Base-by-base conservation (phyloP, 2,888 invertebrate species). In the Caenorhabditis japonica region DNA sequence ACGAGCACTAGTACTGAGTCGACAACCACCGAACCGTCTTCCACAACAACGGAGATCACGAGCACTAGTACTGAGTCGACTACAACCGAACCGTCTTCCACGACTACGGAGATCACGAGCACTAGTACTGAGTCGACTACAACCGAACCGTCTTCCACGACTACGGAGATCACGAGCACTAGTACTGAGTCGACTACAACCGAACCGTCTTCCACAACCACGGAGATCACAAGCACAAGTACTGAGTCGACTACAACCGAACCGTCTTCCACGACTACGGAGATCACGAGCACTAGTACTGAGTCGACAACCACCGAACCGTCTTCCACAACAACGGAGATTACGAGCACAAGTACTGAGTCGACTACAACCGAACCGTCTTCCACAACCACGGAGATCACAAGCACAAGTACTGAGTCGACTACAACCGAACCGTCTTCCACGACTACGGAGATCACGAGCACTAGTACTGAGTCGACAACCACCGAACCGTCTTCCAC, bases 91-190 rank as follows among this genome's bases (percentile, higher is more conserved):
- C 7, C 41, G 15, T 17, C 41, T 5, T 15, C 41, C 7, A 41
- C 41, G 7, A 39, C 39, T 2, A 39, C 55, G 12, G 41, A 17
- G 5, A 15, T 39, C 12, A 30, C 55, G n/a, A 53, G 34, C 38
- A 39, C 39, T 4, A 21, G 15, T 19, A 39, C 38, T 19, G 36
- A 25, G 7, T 13, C 55, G 15, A 41, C 41, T 15, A 41, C 3
- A 4, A 15, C 19, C 17, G 7, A 13, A 19, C 8, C 41, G 41
- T 17, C 17, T 2, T 17, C 41, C 4, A 17, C 41, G 5, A 15
- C 15, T 17, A 41, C 41, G 4, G 41, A 15, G 3, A 15, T 19
- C 4, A 17, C 41, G 19, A 41, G 41, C 41, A 41, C 41, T 12
- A 17, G 17, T 17, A 41, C 41, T 19, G 41, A 30, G 10, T 30